Evolutionary conservation across 2,113 vertebrate genomes (phyloP).

Genomic region (Ursus arctos): DNA sequence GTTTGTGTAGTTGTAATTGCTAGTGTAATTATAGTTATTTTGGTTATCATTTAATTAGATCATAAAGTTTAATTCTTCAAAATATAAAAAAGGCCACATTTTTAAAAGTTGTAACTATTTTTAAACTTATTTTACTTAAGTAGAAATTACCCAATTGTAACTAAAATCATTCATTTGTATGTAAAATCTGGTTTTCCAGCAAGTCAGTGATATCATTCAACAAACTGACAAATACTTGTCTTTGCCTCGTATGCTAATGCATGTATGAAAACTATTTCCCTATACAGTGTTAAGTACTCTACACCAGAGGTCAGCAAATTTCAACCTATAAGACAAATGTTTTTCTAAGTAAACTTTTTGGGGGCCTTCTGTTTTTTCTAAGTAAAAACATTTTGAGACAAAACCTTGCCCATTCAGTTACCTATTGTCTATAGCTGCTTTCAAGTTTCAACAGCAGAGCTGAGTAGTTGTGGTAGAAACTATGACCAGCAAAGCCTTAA

Average conservation of each 20-base stretch:
- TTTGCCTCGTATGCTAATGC: not conserved
- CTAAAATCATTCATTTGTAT: not conserved
- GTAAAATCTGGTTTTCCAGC: not conserved
- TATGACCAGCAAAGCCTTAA: not conserved
- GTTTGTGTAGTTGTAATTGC: not conserved
- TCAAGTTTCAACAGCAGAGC: not conserved
- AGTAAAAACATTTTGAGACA: not conserved
- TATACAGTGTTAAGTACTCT: not conserved
- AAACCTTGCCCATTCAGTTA: not conserved
- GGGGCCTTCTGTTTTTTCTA: not conserved
- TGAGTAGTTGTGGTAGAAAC: not conserved
- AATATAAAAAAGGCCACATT: not conserved
- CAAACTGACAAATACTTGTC: not conserved
- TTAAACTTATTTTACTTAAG: not conserved
- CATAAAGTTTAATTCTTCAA: not conserved
- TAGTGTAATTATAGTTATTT: not conserved
- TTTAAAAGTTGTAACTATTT: not conserved
- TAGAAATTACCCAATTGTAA: not conserved
- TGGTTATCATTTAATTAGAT: not conserved
- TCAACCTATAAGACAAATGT: not conserved
- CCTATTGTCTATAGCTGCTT: not conserved
- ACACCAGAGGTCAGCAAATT: not conserved
- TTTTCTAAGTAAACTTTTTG: not conserved
- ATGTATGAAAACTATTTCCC: not conserved
- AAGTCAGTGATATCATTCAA: not conserved